These are phyloP conservation scores for Bombus sibiricus DNA, from an alignment of 1,140 invertebrate species.

Conservation along the genomic window DNA sequence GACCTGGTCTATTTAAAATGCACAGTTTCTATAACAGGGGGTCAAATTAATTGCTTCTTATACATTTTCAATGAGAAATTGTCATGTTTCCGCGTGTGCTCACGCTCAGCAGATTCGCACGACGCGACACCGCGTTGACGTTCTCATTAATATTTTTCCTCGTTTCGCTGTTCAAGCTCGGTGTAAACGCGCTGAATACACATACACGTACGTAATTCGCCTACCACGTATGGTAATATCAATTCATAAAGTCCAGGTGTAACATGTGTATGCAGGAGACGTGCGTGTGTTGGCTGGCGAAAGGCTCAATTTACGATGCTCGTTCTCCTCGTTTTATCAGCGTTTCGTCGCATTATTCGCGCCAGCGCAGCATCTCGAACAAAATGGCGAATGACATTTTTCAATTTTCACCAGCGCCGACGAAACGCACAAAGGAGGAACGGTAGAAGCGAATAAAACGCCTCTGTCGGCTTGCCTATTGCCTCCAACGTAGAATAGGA, in stretches of 20 bases:
- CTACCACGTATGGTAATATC: not conserved
- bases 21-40: not conserved
- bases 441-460: constrained; percentile 7
- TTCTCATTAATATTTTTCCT: constrained; percentile 27
- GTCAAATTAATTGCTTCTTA: not conserved
- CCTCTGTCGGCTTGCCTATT: constrained; percentile 4
- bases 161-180: not conserved
- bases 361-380: not conserved
- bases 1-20: not conserved
- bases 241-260: constrained; percentile 11
- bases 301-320: constrained; percentile 21
- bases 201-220: not conserved
- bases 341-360: constrained; percentile 6
- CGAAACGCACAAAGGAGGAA: constrained; percentile 4
- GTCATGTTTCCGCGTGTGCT: not conserved
- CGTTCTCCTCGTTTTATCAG: constrained; percentile 17
- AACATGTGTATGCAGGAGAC: not conserved
- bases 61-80: not conserved
- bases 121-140: too few relatives aligned
- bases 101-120: too few relatives aligned
- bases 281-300: not conserved
- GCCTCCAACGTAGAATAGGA: constrained; percentile 3
- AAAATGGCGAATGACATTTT: constrained; percentile 27
- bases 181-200: not conserved
- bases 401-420: constrained; percentile 26